These are phyloP conservation scores for Microctenopoma steveboyesi DNA, from an alignment of 2,797 vertebrate genomes.

Conservation along the genomic window DNA sequence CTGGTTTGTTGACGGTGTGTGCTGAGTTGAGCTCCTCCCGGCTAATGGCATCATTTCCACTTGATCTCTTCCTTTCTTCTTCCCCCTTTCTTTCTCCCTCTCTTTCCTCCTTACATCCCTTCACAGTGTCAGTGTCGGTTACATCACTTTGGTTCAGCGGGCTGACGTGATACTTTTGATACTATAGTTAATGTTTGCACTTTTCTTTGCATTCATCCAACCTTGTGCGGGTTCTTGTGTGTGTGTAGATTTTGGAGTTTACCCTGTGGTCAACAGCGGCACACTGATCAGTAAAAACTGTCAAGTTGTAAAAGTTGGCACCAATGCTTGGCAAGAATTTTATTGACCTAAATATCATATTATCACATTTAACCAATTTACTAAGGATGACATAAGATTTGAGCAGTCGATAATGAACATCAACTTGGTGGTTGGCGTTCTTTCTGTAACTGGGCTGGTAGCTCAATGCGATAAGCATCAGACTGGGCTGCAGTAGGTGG, in stretches of 20 bases:
- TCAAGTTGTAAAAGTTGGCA: not conserved
- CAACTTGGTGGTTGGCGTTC: too few relatives aligned
- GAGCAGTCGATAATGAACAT: too few relatives aligned
- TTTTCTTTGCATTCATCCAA: not conserved
- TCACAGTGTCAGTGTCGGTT: not conserved
- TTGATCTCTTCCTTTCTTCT: constrained; percentile 30
- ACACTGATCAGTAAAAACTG: not conserved
- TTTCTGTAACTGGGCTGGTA: too few relatives aligned
- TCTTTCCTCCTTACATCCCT: not conserved
- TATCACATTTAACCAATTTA: too few relatives aligned
- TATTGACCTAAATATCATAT: too few relatives aligned
- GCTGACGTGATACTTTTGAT: not conserved
- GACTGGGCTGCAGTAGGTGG: too few relatives aligned
- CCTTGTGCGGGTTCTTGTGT: not conserved
- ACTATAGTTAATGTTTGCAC: not conserved
- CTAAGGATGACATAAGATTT: too few relatives aligned
- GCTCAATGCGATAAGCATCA: too few relatives aligned
- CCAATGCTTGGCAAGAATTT: not conserved
- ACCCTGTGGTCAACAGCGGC: not conserved
- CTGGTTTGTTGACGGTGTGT: constrained; percentile 26
- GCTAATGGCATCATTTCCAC: constrained; percentile 72
- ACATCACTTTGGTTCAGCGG: not conserved
- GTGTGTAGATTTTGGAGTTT: not conserved
- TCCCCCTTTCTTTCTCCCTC: not conserved
- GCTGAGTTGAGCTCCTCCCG: constrained; percentile 41